phyloP scores from a whole-genome alignment of 2,797 vertebrate species.

The Phoebastria nigripes region DNA sequence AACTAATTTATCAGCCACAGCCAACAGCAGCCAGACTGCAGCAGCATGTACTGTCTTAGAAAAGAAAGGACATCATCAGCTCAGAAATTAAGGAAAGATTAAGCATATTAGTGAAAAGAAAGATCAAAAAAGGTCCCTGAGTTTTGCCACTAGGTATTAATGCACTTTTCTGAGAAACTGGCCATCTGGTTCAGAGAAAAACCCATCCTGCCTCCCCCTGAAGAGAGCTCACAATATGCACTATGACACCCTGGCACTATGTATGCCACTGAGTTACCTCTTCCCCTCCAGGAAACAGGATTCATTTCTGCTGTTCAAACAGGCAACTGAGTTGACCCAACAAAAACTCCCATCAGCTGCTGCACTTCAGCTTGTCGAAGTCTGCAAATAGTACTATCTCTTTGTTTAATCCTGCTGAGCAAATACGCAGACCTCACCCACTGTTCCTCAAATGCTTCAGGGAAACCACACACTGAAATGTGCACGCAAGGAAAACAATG shows the following conservation, averaged over 20 bases:
- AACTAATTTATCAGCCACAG: neutral
- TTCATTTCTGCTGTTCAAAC: neutral
- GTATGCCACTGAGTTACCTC: accelerated
- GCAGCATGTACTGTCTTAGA: neutral
- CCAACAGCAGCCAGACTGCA: neutral
- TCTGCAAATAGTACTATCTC: neutral
- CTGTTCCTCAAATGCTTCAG: neutral
- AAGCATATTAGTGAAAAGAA: neutral
- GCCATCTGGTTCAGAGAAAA: neutral
- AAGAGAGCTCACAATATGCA: neutral
- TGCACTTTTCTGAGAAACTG: neutral
- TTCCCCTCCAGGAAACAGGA: neutral
- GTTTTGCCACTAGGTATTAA: neutral
- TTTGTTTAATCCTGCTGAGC: neutral
- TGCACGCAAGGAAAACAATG: neutral
- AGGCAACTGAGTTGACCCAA: neutral
- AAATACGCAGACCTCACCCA: constrained; percentile 3
- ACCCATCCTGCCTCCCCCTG: neutral
- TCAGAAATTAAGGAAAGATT: neutral
- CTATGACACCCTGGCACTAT: neutral
- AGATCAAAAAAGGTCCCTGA: neutral
- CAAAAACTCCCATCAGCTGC: neutral
- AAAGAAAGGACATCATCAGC: neutral
- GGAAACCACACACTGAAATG: neutral
- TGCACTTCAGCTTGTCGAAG: neutral